These are phyloP conservation scores for Zaprionus lachaisei DNA, from an alignment of 1,140 invertebrate genomes.

Conservation along the genomic window DNA sequence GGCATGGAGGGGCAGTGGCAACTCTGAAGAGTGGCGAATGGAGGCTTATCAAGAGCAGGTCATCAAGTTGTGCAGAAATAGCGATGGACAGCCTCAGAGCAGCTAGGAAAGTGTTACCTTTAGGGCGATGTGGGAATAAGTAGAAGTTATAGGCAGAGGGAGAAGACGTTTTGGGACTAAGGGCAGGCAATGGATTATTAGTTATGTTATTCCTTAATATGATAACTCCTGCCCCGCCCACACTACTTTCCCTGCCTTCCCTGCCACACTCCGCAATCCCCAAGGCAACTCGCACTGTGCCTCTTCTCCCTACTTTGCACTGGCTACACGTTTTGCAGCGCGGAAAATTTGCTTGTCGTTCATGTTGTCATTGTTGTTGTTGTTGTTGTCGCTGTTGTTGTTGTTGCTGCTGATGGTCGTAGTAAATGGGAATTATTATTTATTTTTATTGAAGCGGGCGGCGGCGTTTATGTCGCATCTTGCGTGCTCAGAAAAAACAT, in stretches of 20 bases:
- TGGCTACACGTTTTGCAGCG: background rate
- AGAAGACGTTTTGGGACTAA: background rate
- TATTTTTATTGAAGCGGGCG: slow-evolving; percentile 73
- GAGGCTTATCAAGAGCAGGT: slow-evolving; percentile 74
- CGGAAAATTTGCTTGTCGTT: background rate
- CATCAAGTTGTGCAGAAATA: slow-evolving; percentile 51
- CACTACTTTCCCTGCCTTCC: too few species aligned
- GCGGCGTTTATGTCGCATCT: slow-evolving; percentile 60
- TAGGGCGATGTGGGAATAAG: slow-evolving; percentile 21
- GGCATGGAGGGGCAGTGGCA: background rate
- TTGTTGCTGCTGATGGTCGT: slow-evolving; percentile 51
- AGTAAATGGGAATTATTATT: slow-evolving; percentile 78
- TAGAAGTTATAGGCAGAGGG: background rate
- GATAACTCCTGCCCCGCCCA: too few species aligned
- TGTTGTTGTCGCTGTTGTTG: slow-evolving; percentile 4
- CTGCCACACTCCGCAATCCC: too few species aligned
- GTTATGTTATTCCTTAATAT: too few species aligned
- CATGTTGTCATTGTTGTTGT: slow-evolving; percentile 28
- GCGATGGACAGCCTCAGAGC: slow-evolving; percentile 39
- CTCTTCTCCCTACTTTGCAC: too few species aligned
- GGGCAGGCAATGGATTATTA: background rate
- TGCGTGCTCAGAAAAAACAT: slow-evolving; percentile 44
- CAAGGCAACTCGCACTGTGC: too few species aligned
- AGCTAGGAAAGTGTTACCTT: slow-evolving; percentile 63
- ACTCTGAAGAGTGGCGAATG: background rate